These are phyloP conservation scores for Hystrix cristata DNA, from an alignment of 2,113 vertebrate genomes.

Conservation along the genomic window DNA sequence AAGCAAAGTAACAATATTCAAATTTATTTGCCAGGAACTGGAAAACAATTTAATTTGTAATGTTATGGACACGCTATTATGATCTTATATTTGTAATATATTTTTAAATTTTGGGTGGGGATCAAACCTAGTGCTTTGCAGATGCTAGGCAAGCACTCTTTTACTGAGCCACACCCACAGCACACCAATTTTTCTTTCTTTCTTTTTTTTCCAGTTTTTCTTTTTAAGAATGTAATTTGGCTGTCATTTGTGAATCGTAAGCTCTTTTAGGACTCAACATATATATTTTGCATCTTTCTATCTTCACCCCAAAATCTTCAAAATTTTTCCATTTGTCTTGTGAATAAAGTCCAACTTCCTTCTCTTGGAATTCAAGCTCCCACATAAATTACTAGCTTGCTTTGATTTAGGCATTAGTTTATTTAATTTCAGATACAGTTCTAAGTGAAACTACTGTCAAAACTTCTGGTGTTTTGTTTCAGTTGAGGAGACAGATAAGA, in stretches of 20 bases:
- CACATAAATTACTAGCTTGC: neutral
- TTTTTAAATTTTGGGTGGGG: neutral
- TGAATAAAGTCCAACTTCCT: neutral
- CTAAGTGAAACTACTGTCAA: neutral
- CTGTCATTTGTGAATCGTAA: neutral
- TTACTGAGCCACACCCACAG: neutral
- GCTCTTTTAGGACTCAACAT: neutral
- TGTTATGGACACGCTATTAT: neutral
- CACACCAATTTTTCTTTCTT: neutral
- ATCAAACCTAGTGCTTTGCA: neutral
- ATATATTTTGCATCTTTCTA: neutral
- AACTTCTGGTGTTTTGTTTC: neutral
- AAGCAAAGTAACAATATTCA: slow-evolving; percentile 48
- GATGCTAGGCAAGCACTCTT: neutral
- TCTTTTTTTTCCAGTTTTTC: neutral
- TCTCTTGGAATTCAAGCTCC: neutral
- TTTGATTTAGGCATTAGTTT: neutral
- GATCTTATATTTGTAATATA: neutral
- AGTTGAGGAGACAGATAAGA: neutral
- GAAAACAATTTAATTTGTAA: slow-evolving; percentile 33
- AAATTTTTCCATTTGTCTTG: neutral
- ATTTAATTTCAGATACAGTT: neutral
- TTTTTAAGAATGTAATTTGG: neutral
- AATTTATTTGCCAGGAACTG: slow-evolving; percentile 32
- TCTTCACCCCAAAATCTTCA: neutral